Base-by-base conservation (phyloP, 1,140 invertebrate genomes). In the Ceratoteleas bidentatus region DNA sequence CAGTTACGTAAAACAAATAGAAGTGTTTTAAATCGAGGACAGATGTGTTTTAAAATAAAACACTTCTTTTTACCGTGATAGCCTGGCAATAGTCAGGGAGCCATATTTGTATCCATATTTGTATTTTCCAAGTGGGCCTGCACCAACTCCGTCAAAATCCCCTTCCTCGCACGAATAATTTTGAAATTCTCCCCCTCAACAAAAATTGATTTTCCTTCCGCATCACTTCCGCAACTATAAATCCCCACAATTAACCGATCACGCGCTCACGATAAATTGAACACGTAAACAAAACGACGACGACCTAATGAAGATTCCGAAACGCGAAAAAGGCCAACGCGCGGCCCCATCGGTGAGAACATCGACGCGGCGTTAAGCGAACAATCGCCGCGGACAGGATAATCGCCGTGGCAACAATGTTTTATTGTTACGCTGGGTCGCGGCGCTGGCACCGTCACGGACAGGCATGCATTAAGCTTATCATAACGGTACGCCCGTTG, bases 341-440 rank as follows among this genome's bases (percentile, higher is more conserved):
- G 53, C 61, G 32, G 60, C 53, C 24, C 47, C 58, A 52, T 80
- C 64, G 77, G 62, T 80, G 77, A 80, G 77, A 80, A 80, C 66
- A 80, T 80, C 77, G 69, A 72, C 68, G 49, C 49, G 62, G 68
- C 40, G 76, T 54, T 65, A 80, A 73, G 43, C 69, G 69, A 74
- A 73, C 45, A 80, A 80, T 80, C 69, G 77, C 49, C 47, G 64
- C 47, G 69, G 76, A 80, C 66, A 70, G 86, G 86, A 85, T 87
- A 90, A 90, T 90, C 87, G 89, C 33, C 24, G 84, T 86, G 85
- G 89, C 88, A 90, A 90, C 88, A 91, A 90, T 90, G 88, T 91
- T 90, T 90, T 91, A 90, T 91, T 91, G 88, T 91, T 91, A 85
- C 87, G 86, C 89, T 85, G 88, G 86, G 86, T 88, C 85, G 87